Conservation (phyloP, 2,888 invertebrate species). For the Keiferia lycopersicella region DNA sequence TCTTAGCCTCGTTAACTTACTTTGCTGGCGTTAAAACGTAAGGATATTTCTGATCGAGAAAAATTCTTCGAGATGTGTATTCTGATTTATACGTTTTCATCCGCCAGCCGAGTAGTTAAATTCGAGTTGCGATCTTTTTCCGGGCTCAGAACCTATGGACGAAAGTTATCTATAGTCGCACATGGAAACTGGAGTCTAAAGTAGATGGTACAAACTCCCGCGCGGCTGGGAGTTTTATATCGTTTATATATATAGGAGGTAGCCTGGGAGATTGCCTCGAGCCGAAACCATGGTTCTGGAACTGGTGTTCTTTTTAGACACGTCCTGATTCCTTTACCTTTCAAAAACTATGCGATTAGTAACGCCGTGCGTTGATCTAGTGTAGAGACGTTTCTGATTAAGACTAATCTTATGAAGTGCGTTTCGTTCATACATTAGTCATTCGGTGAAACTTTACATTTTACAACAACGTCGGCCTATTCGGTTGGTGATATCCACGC, state of each 20-base stretch:
- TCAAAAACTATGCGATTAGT: not conserved
- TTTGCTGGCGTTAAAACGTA: not conserved
- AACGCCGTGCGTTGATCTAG: not conserved
- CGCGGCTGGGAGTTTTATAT: not conserved
- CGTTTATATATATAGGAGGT: not conserved
- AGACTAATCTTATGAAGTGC: not conserved
- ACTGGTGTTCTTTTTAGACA: constrained; percentile 31
- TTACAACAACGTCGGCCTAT: constrained; percentile 3
- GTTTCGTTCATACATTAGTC: not conserved
- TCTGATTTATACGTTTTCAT: not conserved
- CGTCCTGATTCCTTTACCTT: constrained; percentile 26
- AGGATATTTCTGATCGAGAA: constrained; percentile 4
- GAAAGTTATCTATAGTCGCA: not conserved
- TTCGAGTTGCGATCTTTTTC: too few relatives aligned
- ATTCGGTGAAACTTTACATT: not conserved
- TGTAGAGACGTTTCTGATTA: constrained; percentile 4
- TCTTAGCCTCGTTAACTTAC: not conserved
- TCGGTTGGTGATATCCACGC: not conserved
- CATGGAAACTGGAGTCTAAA: not conserved
- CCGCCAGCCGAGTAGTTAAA: not conserved
- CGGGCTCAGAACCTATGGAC: too few relatives aligned
- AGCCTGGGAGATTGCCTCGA: not conserved
- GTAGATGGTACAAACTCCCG: not conserved
- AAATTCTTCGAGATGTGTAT: not conserved
- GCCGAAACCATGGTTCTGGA: not conserved